Evolutionary conservation across 1,140 invertebrate species (phyloP).

Genomic region (Mycetomoellerius zeteki): DNA sequence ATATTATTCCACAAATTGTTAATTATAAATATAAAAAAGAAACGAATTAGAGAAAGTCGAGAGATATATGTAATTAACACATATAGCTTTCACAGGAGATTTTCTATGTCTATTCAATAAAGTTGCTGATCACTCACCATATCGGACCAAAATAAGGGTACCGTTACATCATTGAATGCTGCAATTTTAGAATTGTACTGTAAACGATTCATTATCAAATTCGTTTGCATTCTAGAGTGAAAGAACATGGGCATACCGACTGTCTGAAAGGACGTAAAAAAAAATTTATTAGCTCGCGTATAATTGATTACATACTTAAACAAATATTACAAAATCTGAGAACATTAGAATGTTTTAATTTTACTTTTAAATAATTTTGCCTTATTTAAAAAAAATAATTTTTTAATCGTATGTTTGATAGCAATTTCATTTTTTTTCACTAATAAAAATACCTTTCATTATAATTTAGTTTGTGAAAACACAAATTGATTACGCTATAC

Average conservation of each 20-base stretch:
- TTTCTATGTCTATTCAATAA: not conserved
- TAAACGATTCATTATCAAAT: slow-evolving; percentile 89
- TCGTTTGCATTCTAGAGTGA: slow-evolving; percentile 89
- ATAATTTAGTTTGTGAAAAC: not conserved
- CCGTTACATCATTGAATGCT: slow-evolving; percentile 88
- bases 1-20: not conserved
- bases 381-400: not conserved
- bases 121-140: slow-evolving; percentile 85
- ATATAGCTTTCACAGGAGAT: not conserved
- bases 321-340: not conserved
- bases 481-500: not conserved
- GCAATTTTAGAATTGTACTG: slow-evolving; percentile 87
- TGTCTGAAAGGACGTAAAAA: slow-evolving; percentile 80
- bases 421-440: not conserved
- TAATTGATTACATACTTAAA: not conserved
- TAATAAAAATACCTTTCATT: not conserved
- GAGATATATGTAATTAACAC: not conserved
- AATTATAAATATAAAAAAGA: slow-evolving; percentile 5
- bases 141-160: slow-evolving; percentile 91
- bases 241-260: slow-evolving; percentile 88
- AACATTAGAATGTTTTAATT: not conserved
- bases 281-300: not conserved
- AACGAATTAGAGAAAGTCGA: slow-evolving; percentile 36
- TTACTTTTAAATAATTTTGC: not conserved
- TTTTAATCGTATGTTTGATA: not conserved